phyloP scores from a whole-genome alignment of 2,113 vertebrate species.

The Poeciliopsis occidentalis region DNA sequence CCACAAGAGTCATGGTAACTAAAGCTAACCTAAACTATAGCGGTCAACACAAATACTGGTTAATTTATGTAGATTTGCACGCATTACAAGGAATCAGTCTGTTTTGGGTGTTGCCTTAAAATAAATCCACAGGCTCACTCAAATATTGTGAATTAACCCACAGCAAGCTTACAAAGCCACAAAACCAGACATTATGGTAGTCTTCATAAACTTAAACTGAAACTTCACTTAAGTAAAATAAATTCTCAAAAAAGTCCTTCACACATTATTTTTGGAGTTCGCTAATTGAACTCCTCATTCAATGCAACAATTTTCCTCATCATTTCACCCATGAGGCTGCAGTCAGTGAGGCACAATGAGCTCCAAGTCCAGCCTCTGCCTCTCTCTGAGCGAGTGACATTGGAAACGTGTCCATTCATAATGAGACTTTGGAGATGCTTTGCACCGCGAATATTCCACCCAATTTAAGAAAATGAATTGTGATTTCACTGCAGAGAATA shows the following conservation, averaged over 20 bases:
- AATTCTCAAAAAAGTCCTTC: neutral
- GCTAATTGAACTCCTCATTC: neutral
- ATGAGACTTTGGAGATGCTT: conserved; percentile 50
- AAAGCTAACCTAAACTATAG: too few species aligned
- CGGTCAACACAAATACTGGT: too few species aligned
- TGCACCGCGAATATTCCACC: conserved; percentile 42
- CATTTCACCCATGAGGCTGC: conserved; percentile 24
- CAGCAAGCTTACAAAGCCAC: neutral
- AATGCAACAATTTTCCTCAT: conserved; percentile 10
- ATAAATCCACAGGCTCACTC: neutral
- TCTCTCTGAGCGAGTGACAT: conserved; percentile 56
- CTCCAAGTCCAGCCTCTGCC: conserved; percentile 38
- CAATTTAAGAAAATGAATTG: conserved; percentile 29
- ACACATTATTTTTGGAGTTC: neutral
- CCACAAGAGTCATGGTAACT: too few species aligned
- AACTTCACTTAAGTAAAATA: neutral
- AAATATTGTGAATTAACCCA: neutral
- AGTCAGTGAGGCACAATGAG: conserved; percentile 28
- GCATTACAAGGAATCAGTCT: neutral
- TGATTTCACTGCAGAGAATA: conserved; percentile 9
- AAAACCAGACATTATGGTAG: neutral
- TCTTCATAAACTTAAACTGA: neutral
- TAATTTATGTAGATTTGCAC: neutral
- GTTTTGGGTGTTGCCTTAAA: neutral
- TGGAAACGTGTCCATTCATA: conserved; percentile 50